A percentile compares a stretch with the other conserved stretches of the same genome.
phyloP scores from a whole-genome alignment of 1,140 invertebrate genomes.

The Papilio glaucus region DNA sequence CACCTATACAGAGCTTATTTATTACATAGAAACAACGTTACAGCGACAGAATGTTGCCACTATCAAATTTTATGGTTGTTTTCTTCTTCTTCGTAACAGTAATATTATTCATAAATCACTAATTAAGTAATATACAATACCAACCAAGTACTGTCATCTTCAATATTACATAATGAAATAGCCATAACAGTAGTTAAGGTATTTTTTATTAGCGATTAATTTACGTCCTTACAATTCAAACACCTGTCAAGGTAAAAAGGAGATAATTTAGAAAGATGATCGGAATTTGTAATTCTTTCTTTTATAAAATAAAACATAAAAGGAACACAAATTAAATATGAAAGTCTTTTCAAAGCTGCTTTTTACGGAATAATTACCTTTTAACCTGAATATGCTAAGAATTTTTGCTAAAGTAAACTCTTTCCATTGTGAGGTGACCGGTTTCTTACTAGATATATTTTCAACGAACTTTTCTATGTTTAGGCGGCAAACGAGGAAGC shows the following conservation, averaged over 20 bases:
- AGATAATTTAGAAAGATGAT: constrained; percentile 1
- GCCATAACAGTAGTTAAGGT: not conserved
- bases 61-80: no score
- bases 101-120: no score
- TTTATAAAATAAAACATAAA: not conserved
- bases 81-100: no score
- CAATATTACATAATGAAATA: not conserved
- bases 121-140: no score
- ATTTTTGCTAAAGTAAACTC: not conserved
- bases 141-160: not conserved
- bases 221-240: not conserved
- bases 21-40: no score
- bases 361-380: not conserved
- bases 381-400: not conserved
- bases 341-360: not conserved
- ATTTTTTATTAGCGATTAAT: constrained; percentile 7
- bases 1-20: no score
- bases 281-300: not conserved
- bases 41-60: no score
- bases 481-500: no score
- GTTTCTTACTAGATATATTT: no score
- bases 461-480: no score
- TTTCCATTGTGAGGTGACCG: not conserved
- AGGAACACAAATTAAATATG: not conserved
- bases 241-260: constrained; percentile 4